Evolutionary conservation across 2,797 vertebrate genomes (phyloP).

Genomic region (Sebastes variabilis): DNA sequence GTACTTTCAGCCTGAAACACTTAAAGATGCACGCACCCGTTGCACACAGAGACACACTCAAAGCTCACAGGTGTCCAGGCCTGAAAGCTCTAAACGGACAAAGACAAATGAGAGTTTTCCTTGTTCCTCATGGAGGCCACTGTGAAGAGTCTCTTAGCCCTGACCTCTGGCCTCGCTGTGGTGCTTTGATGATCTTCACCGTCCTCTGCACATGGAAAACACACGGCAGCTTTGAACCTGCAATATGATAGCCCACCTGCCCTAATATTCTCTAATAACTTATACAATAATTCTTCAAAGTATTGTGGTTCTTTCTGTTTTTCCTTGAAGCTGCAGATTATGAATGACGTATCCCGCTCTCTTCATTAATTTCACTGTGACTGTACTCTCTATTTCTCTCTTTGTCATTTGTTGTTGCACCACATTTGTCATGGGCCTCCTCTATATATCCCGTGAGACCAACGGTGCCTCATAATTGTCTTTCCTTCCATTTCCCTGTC

Average conservation of each 20-base stretch:
- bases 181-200: constrained; percentile 57
- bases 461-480: constrained; percentile 53
- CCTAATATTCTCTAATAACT: not conserved
- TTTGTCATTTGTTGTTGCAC: constrained; percentile 43
- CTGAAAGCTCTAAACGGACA: constrained; percentile 49
- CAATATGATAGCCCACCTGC: not conserved
- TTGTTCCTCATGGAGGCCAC: constrained; percentile 7
- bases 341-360: constrained; percentile 9
- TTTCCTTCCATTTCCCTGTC: constrained; percentile 30
- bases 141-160: constrained; percentile 48
- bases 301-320: constrained; percentile 3
- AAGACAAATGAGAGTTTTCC: constrained; percentile 45
- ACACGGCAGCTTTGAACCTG: constrained; percentile 9
- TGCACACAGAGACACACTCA: constrained; percentile 5
- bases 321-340: constrained; percentile 21
- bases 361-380: constrained; percentile 41
- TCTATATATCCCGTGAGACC: constrained; percentile 29
- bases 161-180: constrained; percentile 28
- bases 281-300: not conserved
- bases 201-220: constrained; percentile 17
- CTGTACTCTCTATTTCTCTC: constrained; percentile 21
- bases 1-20: constrained; percentile 3
- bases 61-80: constrained; percentile 47
- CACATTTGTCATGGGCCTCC: constrained; percentile 63
- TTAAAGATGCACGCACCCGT: constrained; percentile 7